Conservation (phyloP, 2,797 vertebrate genomes). For the Coluber constrictor region DNA sequence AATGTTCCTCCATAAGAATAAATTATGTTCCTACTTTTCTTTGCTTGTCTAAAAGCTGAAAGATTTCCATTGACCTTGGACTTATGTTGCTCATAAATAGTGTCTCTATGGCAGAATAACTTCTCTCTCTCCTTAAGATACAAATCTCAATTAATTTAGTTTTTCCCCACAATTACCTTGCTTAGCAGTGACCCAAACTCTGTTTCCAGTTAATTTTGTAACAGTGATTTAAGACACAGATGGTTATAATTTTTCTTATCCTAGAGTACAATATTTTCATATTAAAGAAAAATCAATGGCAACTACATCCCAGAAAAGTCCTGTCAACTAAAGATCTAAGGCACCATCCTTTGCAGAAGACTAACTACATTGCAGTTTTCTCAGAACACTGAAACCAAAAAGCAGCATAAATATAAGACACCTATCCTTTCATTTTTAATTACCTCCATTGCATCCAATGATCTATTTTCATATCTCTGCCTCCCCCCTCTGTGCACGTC, state of each 20-base stretch:
- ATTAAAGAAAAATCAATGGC: constrained; percentile 20
- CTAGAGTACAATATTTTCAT: constrained; percentile 16
- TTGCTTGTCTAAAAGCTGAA: constrained; percentile 30
- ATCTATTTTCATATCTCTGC: neutral
- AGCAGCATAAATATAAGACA: neutral
- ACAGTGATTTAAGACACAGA: neutral
- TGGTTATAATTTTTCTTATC: constrained; percentile 10
- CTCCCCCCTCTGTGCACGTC: neutral
- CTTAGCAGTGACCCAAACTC: neutral
- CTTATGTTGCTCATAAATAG: constrained; percentile 51
- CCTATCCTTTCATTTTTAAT: neutral
- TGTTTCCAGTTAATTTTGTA: constrained; percentile 8
- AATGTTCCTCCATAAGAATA: neutral
- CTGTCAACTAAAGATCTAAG: constrained; percentile 1
- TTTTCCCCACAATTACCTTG: constrained; percentile 14
- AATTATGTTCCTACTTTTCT: constrained; percentile 28
- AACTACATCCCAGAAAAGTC: constrained; percentile 13
- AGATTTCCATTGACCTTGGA: constrained; percentile 38
- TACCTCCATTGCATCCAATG: constrained; percentile 24
- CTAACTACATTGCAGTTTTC: constrained; percentile 2
- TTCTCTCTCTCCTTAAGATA: constrained; percentile 4
- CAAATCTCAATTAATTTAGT: constrained; percentile 20
- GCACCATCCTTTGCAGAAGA: neutral
- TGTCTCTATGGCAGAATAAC: neutral
- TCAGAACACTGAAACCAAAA: constrained; percentile 13